Conservation (phyloP, 2,113 vertebrate species). For the Delphinus delphis region DNA sequence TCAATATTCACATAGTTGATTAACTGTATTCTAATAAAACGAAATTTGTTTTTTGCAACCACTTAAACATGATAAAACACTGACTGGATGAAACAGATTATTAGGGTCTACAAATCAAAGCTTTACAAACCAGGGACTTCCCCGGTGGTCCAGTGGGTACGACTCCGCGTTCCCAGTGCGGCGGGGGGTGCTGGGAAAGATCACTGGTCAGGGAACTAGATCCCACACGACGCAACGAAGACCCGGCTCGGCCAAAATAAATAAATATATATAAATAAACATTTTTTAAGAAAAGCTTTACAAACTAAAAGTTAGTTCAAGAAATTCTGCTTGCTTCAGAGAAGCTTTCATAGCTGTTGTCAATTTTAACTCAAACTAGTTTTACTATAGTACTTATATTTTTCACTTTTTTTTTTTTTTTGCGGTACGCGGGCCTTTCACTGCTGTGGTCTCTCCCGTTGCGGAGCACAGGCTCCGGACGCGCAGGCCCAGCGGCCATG, state of each 20-base stretch:
- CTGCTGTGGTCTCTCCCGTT: too few species aligned
- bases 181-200: too few species aligned
- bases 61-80: slow-evolving; percentile 10
- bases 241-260: too few species aligned
- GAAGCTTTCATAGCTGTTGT: neutral
- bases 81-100: neutral
- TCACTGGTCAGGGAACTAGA: too few species aligned
- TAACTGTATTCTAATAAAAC: slow-evolving; percentile 1
- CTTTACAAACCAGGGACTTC: neutral
- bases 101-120: slow-evolving; percentile 12
- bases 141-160: too few species aligned
- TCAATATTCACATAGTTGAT: slow-evolving; percentile 1
- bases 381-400: neutral
- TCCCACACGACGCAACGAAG: too few species aligned
- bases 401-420: neutral
- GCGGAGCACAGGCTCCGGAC: too few species aligned
- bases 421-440: too few species aligned
- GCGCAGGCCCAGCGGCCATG: too few species aligned
- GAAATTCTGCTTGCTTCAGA: slow-evolving; percentile 16
- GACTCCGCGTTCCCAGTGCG: too few species aligned
- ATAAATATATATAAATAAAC: too few species aligned
- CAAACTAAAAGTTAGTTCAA: slow-evolving; percentile 44
- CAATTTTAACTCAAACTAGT: slow-evolving; percentile 40
- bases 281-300: too few species aligned
- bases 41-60: neutral